phyloP scores from a whole-genome alignment of 2,888 invertebrate species.

The Caenorhabditis becei region DNA sequence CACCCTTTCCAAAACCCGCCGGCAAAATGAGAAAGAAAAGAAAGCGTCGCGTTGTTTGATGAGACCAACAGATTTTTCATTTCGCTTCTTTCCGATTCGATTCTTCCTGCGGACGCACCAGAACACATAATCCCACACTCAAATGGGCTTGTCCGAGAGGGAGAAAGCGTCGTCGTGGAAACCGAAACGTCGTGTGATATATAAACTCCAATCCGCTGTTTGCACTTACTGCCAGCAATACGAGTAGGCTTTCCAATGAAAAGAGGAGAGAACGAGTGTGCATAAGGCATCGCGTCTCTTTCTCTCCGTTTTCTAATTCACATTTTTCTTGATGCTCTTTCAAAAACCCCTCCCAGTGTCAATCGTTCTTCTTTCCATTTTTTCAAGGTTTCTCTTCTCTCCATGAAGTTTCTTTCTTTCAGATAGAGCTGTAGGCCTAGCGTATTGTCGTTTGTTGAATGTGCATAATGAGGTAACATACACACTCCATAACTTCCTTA shows the following conservation, averaged over 20 bases:
- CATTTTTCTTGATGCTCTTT: background rate
- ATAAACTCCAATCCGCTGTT: too few relatives aligned
- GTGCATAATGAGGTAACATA: too few relatives aligned
- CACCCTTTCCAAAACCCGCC: slow-evolving; percentile 1
- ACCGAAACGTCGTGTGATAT: too few relatives aligned
- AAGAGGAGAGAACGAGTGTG: background rate
- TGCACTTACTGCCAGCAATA: too few relatives aligned
- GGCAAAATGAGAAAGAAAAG: slow-evolving; percentile 1
- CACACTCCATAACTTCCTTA: too few relatives aligned
- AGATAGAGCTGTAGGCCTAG: too few relatives aligned
- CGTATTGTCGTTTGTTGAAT: too few relatives aligned
- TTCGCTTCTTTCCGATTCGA: slow-evolving; percentile 17
- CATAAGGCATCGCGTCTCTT: background rate
- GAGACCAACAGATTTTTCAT: slow-evolving; percentile 32
- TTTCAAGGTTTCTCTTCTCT: background rate
- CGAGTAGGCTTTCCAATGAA: background rate
- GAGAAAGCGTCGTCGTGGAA: background rate
- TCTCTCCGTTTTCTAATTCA: background rate
- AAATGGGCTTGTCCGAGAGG: slow-evolving; percentile 8
- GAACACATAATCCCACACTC: slow-evolving; percentile 23
- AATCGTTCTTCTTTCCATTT: too few relatives aligned
- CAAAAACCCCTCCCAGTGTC: background rate
- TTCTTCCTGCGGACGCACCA: slow-evolving; percentile 11
- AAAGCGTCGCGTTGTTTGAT: slow-evolving; percentile 38
- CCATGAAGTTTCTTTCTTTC: too few relatives aligned